Evolutionary conservation across 2,797 vertebrate genomes (phyloP).

Genomic region (Phataginus tetradactyla): DNA sequence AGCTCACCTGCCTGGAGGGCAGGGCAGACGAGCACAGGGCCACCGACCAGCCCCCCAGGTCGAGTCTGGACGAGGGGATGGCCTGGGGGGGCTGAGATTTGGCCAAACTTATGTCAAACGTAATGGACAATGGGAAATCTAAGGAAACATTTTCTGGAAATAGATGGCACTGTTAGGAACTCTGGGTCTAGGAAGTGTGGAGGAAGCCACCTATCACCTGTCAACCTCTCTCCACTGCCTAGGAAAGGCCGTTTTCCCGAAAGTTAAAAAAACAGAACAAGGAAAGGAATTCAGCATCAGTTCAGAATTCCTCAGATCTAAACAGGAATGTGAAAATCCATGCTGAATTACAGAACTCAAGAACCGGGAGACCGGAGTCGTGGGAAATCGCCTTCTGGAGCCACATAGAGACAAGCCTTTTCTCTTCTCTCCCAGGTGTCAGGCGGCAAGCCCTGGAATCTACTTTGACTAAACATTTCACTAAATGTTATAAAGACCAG

Average conservation of each 20-base stretch:
- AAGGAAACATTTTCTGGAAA: not conserved
- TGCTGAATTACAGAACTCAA: constrained; percentile 9
- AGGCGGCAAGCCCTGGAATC: not conserved
- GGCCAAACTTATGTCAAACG: not conserved
- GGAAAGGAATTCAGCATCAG: not conserved
- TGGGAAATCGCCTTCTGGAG: constrained; percentile 16
- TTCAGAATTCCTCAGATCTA: not conserved
- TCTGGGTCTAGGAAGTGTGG: not conserved
- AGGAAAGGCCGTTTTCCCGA: not conserved
- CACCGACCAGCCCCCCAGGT: not conserved
- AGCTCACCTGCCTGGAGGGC: not conserved
- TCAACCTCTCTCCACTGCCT: not conserved
- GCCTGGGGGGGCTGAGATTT: not conserved
- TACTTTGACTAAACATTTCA: not conserved
- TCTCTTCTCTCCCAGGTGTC: not conserved
- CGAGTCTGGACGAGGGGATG: not conserved
- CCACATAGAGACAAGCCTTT: not conserved
- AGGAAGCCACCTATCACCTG: not conserved
- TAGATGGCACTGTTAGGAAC: not conserved
- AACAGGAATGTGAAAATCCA: not conserved
- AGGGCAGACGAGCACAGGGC: not conserved
- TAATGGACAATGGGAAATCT: not conserved
- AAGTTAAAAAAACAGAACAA: not conserved
- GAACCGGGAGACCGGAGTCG: constrained; percentile 33
- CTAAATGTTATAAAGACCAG: not conserved